Evolutionary conservation across 2,797 vertebrate species (phyloP), one percentile per base, ranked within the genome.

Genomic region (Sebastes glaucus): DNA sequence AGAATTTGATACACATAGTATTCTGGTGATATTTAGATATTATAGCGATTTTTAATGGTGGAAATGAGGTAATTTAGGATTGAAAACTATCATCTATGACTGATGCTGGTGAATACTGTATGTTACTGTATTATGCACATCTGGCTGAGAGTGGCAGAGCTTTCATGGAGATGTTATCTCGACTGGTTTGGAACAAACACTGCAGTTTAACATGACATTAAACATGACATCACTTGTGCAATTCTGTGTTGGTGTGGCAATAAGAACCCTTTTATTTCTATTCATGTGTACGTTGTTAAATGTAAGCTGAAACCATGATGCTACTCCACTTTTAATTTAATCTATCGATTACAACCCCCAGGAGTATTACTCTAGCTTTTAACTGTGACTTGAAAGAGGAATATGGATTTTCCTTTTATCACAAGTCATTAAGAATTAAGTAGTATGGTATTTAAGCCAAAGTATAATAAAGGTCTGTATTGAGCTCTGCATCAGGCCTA

Each of bases 401-500:
- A 28, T 74, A 92, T 87, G 74, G 88, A 90, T 87, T 85, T 62
- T 59, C 25, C 57, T 23, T 64, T 16, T 33, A 23, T 71, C 46
- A 75, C 11, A 46, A 59, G 52, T 25, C 59, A 70, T 76, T 72
- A 59, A 28, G 35, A 77, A 64, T 80, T 81, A 27, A 71, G 60
- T 68, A n/a, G 22, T 14, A 18, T 25, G 8, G 46, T 59, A 62
- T 71, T 84, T 23, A 61, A 33, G 27, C 10, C 5, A 55, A 28
- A 14, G 28, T 11, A n/a, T 38, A 6, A 33, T 59, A 5, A 68
- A 68, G 71, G 32, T 75, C 23, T 33, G 27, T 14, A 18, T 1
- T 22, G 35, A 66, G n/a, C 22, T 27, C 11, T 60, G 57, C 33
- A 62, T 18, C 25, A 61, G 33, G 3, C 14, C 23, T 3, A 4